phyloP scores from a whole-genome alignment of 2,888 invertebrate genomes.

The Euclidia mi region DNA sequence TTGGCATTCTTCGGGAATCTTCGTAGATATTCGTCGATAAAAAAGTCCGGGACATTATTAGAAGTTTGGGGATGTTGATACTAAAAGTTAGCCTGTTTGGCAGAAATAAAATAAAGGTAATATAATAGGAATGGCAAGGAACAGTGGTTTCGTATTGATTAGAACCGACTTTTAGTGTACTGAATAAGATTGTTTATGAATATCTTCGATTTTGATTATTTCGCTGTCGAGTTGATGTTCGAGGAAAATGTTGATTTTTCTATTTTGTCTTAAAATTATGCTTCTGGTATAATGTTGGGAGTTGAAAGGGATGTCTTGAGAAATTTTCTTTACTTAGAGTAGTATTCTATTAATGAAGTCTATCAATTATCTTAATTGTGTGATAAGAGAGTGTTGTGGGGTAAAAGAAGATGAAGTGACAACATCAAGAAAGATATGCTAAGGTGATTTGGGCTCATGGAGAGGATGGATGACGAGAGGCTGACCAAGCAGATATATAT shows the following conservation, averaged over 20 bases:
- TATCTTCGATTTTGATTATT: conserved; percentile 2
- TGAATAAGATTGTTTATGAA: conserved; percentile 10
- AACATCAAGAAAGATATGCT: too few relatives aligned
- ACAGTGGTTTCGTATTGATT: conserved; percentile 23
- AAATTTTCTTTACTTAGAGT: too few relatives aligned
- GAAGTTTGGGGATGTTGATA: conserved; percentile 56
- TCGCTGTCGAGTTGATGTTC: conserved; percentile 4
- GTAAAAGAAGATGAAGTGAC: too few relatives aligned
- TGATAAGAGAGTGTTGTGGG: too few relatives aligned
- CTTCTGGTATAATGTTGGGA: too few relatives aligned
- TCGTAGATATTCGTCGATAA: conserved; percentile 51
- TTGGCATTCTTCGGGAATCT: conserved; percentile 39
- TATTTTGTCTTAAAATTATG: too few relatives aligned
- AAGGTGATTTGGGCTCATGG: too few relatives aligned
- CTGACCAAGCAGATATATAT: too few relatives aligned
- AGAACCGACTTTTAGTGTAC: conserved; percentile 4
- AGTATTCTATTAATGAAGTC: too few relatives aligned
- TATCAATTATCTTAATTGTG: too few relatives aligned
- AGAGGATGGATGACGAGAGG: too few relatives aligned
- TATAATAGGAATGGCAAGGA: conserved; percentile 42
- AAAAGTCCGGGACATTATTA: conserved; percentile 55
- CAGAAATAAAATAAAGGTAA: conserved; percentile 50
- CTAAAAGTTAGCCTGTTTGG: conserved; percentile 50
- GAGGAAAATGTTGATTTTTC: neutral
- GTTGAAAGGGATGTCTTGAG: too few relatives aligned